Evolutionary conservation across 2,888 invertebrate genomes (phyloP).

Genomic region (Caenorhabditis sp.): DNA sequence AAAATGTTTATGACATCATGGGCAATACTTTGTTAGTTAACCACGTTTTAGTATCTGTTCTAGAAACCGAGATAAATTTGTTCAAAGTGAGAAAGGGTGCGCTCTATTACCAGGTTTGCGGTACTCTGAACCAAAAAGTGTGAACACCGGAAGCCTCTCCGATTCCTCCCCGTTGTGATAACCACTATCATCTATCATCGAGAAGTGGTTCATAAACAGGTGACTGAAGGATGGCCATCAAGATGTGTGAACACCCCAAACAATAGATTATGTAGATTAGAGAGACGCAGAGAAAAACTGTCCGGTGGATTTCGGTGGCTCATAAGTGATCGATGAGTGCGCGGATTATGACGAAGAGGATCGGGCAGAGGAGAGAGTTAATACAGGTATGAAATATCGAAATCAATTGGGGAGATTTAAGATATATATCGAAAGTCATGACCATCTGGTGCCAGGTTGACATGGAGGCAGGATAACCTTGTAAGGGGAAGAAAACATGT

Average conservation of each 20-base stretch:
- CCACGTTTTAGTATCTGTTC: too few relatives aligned
- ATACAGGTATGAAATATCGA: conserved; percentile 51
- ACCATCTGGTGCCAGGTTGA: conserved; percentile 51
- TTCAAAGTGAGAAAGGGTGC: too few relatives aligned
- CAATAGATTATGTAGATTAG: conserved; percentile 7
- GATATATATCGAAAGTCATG: neutral
- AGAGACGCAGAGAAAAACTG: conserved; percentile 35
- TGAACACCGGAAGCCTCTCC: conserved; percentile 52
- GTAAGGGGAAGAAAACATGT: conserved; percentile 15
- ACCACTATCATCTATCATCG: conserved; percentile 61
- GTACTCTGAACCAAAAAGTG: neutral
- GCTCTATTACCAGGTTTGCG: too few relatives aligned
- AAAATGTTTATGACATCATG: too few relatives aligned
- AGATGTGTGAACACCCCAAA: conserved; percentile 42
- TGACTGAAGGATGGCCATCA: conserved; percentile 47
- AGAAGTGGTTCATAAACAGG: conserved; percentile 61
- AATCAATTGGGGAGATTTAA: neutral
- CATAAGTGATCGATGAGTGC: conserved; percentile 63
- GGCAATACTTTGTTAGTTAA: too few relatives aligned
- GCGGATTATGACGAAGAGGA: conserved; percentile 51
- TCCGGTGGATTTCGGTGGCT: conserved; percentile 59
- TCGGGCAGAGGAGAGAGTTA: neutral
- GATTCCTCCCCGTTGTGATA: conserved; percentile 47
- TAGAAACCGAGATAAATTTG: too few relatives aligned
- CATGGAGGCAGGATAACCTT: conserved; percentile 15